Base-by-base conservation (phyloP, 2,888 invertebrate genomes). In the Nomada fabriciana region DNA sequence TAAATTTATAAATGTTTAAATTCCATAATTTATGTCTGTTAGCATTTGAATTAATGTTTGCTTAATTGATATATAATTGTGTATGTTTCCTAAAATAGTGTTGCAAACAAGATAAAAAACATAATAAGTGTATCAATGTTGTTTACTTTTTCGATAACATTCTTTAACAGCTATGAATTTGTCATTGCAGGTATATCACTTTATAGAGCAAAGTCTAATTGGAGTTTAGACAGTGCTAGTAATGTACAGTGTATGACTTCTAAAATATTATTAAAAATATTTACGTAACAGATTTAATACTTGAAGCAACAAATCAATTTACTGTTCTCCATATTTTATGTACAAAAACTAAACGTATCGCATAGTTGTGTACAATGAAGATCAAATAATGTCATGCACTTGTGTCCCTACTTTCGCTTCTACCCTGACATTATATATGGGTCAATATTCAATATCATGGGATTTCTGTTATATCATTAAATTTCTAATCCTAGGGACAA, bases 161-260 rank as follows among this genome's bases (percentile, higher is more conserved):
- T 69, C 64, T 20, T 74, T 61, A 61, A 50, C 80, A 65, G n/a
- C 55, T 57, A 36, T 65, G 72, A 70, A 47, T 47, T 47, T 13
- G 47, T 47, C 15, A 15, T 47, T 47, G 15, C 13, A 47, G 47
- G 15, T 15, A 36, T 42, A 70, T 74, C 50, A 71, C 80, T 76
- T 65, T 82, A 70, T 36, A 43, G 36, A 87, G 89, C 89, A 89
- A 85, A 89, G 90, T 92, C 91, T 86, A 91, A 90, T 83, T 89
- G 92, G 91, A 92, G 92, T 90, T 91, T 90, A 91, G 91, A 92
- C 91, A 90, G 89, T 91, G 89, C 83, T 70, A 81, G 73, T 76
- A 76, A 65, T 80, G 75, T 80, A 20, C 61, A 70, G 64, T 42
- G 61, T 29, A 69, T 50, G 42, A 72, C 68, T 80, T 43, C 71